Percentiles rank a stretch among this genome's conserved stretches.
These are phyloP conservation scores for Heliothis virescens DNA, from an alignment of 1,140 invertebrate species.

Conservation along the genomic window DNA sequence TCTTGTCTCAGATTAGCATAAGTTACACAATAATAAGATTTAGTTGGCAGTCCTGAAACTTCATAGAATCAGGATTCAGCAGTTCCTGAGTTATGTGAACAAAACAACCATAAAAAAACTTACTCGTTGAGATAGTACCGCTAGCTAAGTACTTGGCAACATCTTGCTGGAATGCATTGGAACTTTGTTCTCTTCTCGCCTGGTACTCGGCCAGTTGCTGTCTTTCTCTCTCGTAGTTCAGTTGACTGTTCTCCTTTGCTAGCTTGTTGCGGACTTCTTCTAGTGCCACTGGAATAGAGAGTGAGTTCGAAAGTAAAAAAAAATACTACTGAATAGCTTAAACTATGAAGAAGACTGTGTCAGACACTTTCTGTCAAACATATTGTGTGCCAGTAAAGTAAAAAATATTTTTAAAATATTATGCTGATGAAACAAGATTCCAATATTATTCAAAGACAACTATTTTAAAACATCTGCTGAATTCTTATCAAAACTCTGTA, in stretches of 20 bases:
- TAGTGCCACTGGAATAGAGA: conserved; percentile 65
- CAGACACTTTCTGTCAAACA: too few relatives aligned
- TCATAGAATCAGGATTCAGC: too few relatives aligned
- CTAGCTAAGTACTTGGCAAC: conserved; percentile 74
- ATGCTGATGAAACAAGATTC: not conserved
- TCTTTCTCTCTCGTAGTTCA: conserved; percentile 67
- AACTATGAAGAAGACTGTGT: too few relatives aligned
- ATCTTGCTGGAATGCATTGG: conserved; percentile 74
- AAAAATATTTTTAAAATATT: not conserved
- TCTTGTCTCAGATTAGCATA: too few relatives aligned
- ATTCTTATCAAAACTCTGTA: conserved; percentile 7
- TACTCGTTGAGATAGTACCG: conserved; percentile 68
- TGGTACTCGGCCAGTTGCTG: conserved; percentile 75
- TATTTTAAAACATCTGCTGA: not conserved
- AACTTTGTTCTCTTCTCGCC: conserved; percentile 67
- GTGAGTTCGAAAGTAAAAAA: not conserved
- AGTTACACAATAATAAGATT: too few relatives aligned
- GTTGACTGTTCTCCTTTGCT: conserved; percentile 69
- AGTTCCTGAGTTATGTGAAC: not conserved
- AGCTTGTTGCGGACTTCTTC: conserved; percentile 74
- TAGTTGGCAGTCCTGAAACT: too few relatives aligned
- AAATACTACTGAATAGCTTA: too few relatives aligned
- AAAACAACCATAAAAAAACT: not conserved
- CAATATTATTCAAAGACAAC: too few relatives aligned
- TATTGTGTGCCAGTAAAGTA: not conserved